Conservation (phyloP, 1,140 invertebrate genomes). For the Oncopodura yosiiana region DNA sequence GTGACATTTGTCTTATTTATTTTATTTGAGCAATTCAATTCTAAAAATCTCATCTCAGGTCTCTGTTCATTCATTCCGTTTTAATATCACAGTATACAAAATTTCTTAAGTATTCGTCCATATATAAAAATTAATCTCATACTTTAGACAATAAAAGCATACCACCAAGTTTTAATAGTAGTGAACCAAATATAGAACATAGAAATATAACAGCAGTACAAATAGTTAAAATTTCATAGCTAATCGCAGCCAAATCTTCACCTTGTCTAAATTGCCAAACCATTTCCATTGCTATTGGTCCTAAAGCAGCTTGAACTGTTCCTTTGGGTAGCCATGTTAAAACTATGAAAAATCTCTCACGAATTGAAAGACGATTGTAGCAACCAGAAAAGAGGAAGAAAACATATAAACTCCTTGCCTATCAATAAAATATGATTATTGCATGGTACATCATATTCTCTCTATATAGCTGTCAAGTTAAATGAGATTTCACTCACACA, state of each 20-base stretch:
- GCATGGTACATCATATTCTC: no score
- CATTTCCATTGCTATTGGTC: conserved; percentile 27
- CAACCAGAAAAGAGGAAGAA: no score
- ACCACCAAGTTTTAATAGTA: neutral
- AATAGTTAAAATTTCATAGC: conserved; percentile 16
- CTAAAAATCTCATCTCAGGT: neutral
- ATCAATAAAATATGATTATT: neutral
- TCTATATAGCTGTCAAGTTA: no score
- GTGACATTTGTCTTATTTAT: no score
- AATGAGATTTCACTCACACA: neutral
- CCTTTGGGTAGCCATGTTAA: conserved; percentile 31
- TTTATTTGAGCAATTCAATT: neutral
- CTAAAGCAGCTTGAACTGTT: conserved; percentile 32
- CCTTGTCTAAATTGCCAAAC: neutral
- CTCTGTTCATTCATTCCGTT: no score
- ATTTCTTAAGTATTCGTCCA: no score
- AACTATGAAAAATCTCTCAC: conserved; percentile 22
- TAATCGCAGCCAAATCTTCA: neutral
- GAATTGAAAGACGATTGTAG: conserved; percentile 10
- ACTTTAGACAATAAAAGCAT: neutral
- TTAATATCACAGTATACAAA: no score
- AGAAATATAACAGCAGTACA: conserved; percentile 5
- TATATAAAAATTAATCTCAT: neutral
- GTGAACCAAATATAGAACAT: conserved; percentile 5
- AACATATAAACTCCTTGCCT: no score